Percentiles rank a stretch among this genome's conserved stretches.
These are phyloP conservation scores for Indicator indicator DNA, from an alignment of 2,113 vertebrate species.

Conservation along the genomic window DNA sequence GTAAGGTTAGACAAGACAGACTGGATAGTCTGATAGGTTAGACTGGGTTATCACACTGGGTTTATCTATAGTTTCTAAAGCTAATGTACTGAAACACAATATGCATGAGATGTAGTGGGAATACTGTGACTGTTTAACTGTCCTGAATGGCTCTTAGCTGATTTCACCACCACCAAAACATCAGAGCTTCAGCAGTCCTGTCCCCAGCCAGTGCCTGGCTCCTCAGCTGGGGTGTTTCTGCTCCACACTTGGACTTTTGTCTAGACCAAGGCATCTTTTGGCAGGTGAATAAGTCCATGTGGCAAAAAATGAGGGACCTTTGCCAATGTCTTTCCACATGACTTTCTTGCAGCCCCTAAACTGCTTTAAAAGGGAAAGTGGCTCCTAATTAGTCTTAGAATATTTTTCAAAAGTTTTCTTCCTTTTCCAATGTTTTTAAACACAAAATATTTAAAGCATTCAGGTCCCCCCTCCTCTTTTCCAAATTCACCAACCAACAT, in stretches of 20 bases:
- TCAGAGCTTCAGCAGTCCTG: background rate
- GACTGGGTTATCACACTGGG: background rate
- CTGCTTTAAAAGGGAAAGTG: background rate
- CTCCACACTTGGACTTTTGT: background rate
- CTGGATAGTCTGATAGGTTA: background rate
- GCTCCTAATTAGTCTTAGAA: background rate
- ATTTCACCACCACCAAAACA: background rate
- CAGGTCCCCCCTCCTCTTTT: no score
- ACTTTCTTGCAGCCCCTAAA: background rate
- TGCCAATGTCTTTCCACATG: background rate
- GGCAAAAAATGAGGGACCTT: background rate
- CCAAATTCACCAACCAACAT: background rate
- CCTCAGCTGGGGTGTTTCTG: background rate
- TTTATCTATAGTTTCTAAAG: background rate
- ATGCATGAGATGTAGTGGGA: rapidly evolving
- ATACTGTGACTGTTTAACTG: background rate
- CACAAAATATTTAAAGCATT: background rate
- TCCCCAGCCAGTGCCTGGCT: background rate
- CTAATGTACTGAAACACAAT: background rate
- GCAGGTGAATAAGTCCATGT: background rate
- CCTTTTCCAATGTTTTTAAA: background rate
- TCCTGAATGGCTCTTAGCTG: background rate
- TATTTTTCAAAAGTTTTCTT: background rate
- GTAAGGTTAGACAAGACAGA: no score
- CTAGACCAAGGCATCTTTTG: background rate